Base-by-base conservation (phyloP, 2,888 invertebrate genomes). In the Megaustenia siamemsis region DNA sequence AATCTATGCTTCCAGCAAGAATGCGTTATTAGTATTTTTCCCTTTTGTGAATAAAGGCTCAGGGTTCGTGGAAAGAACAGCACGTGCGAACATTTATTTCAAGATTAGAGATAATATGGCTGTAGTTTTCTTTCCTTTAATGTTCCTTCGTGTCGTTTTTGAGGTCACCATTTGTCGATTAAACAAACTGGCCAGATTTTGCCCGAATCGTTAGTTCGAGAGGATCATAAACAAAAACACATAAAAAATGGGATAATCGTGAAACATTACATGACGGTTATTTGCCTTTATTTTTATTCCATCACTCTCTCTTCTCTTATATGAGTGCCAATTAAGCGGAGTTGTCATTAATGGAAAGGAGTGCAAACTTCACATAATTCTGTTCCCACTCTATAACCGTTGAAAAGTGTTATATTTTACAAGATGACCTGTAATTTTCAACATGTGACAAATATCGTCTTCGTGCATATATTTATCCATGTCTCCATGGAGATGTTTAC, bases 91-190 rank as follows among this genome's bases (percentile, higher is more conserved):
- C 71, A 45, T 28, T 28, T 73, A 38, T 73, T 73, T 45, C 45
- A 28, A 73, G 71, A 73, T 73, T 43, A 73, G 15, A 73, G 71
- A 73, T 73, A 73, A 45, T 73, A 45, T n/a, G 12, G n/a, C 8
- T 45, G 71, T 73, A 28, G n/a, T 73, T 73, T 43, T 43, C 6
- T 68, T 38, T 68, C 68, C 38, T 32, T 38, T 68, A 60, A 60
- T 10, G 32, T 43, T 43, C n/a, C n/a, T 8, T 35, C 8, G 45
- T 3, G n/a, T 45, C 21, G 43, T 28, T 40, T 43, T 15, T 73
- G n/a, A 73, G 71, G 45, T 73, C 45, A 28, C 24, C 45, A 28
- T 73, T 73, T 73, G 45, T 10, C 24, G 71, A 45, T 73, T 73
- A 73, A 45, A 45, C 68, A 68, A 35, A 68, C 49, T 49, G 18